Conservation (phyloP, 2,888 invertebrate species). For the Trichacis sp. region DNA sequence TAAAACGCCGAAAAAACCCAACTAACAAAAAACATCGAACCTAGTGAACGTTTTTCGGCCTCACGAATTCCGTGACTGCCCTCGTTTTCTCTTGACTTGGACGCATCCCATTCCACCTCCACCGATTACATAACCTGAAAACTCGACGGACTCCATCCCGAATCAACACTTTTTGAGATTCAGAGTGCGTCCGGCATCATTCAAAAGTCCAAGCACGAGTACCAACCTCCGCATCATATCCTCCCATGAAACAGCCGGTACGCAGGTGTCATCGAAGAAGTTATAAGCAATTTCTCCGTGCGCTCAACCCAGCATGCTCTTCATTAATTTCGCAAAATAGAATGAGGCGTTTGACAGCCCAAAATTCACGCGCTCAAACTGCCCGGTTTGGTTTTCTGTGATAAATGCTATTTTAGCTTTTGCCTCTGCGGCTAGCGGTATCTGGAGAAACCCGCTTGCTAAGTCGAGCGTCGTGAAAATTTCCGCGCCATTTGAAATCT, state of each 20-base stretch:
- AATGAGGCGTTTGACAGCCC: conserved; percentile 49
- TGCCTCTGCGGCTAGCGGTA: too few relatives aligned
- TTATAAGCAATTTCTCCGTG: too few relatives aligned
- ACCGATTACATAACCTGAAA: too few relatives aligned
- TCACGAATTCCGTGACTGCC: neutral
- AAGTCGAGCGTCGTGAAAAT: too few relatives aligned
- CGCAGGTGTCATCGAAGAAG: conserved; percentile 52
- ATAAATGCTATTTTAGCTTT: too few relatives aligned
- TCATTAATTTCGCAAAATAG: too few relatives aligned
- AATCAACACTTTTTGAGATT: neutral
- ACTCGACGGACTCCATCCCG: too few relatives aligned
- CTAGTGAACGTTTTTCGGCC: neutral
- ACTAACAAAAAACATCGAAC: neutral
- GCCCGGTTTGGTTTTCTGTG: too few relatives aligned
- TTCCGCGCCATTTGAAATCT: conserved; percentile 17
- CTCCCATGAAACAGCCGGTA: conserved; percentile 36
- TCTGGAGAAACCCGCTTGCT: too few relatives aligned
- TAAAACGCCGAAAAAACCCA: neutral
- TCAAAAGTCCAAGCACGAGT: conserved; percentile 37
- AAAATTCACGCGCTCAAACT: too few relatives aligned
- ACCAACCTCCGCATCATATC: conserved; percentile 43
- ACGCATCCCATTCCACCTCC: neutral
- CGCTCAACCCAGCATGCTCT: too few relatives aligned
- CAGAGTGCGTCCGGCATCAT: conserved; percentile 13
- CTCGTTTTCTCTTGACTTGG: neutral